Evolutionary conservation across 92 coral and sea anemone species (phyloP), one percentile per base, ranked within the genome.

Genomic region (Phenganax marumi): DNA sequence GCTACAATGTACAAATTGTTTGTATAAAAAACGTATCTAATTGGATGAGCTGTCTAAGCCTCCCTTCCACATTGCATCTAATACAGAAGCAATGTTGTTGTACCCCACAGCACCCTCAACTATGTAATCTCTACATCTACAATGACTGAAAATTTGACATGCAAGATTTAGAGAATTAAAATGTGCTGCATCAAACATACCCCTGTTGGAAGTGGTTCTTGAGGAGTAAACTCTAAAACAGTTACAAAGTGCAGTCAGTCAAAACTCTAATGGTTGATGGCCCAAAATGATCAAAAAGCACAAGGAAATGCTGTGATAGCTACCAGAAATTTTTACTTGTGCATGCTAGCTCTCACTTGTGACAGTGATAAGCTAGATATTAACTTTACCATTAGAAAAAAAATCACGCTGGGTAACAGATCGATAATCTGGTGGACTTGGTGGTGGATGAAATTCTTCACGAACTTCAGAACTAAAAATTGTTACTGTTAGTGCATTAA

Each of bases 371-470:
- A 33, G 51, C 49, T 23, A 24, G 14, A 68, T 61, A 8, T 39
- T 39, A 12, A 10, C 39, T 84, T 18, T 46, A 96, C 99, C 99
- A 89, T 90, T 96, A 39, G 92, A 78, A 62, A 78, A 85, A 63
- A 89, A 96, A 77, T 96, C 99, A 56, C 89, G 88, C 43, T 88
- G 91, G 33, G 99, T 96, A 60, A 92, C 90, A 25, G 99, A 96
- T 52, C 79, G 66, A 72, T 89, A 92, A 55, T 96, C 99, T 76
- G 91, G 91, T n/a, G 91, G 84, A 47, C 97, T 92, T 17, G 96
- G 97, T 7, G 99, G 97, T 14, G 97, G 97, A 79, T 96, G 73
- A 24, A 91, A 87, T 79, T 91, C 97, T 12, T 89, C 88, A 21
- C 88, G 91, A 39, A 96, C 90, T 68, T 96, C 97, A 9, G 92